A percentile compares a stretch with the other conserved stretches of the same genome.
Conservation (phyloP, 2,888 invertebrate species). For the Volucella inflata region DNA sequence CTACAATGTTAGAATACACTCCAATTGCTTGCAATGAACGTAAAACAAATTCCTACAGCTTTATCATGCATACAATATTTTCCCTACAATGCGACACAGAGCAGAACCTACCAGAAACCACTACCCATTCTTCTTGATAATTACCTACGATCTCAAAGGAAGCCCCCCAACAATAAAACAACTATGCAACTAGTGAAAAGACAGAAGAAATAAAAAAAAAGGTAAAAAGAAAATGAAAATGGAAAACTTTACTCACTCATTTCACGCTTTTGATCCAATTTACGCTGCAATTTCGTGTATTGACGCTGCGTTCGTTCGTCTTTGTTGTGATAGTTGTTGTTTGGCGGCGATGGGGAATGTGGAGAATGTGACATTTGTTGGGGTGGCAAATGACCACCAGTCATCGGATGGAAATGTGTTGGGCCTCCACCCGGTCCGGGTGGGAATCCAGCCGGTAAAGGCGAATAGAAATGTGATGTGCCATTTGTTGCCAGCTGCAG, state of each 20-base stretch:
- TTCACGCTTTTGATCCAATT: slow-evolving; percentile 88
- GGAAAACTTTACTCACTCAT: slow-evolving; percentile 84
- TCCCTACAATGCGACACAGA: no score
- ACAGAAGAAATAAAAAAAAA: not conserved
- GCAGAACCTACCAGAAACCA: no score
- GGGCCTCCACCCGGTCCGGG: slow-evolving; percentile 84
- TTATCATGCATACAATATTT: no score
- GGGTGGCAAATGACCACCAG: slow-evolving; percentile 81
- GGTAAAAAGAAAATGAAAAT: not conserved
- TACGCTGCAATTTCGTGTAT: slow-evolving; percentile 90
- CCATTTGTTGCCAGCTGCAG: slow-evolving; percentile 89
- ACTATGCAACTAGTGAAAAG: no score
- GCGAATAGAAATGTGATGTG: slow-evolving; percentile 88
- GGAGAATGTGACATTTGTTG: slow-evolving; percentile 87
- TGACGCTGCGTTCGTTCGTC: slow-evolving; percentile 92
- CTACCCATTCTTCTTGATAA: no score
- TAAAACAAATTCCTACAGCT: no score
- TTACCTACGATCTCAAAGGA: no score
- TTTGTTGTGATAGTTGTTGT: slow-evolving; percentile 87
- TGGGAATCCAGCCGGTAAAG: slow-evolving; percentile 85
- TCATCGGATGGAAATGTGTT: slow-evolving; percentile 81
- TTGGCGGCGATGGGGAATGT: slow-evolving; percentile 88
- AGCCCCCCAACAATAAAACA: no score
- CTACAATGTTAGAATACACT: no score
- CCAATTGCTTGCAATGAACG: no score